These are phyloP conservation scores for Montipora foliosa DNA, from an alignment of 64 coral and sea anemone species.

Conservation along the genomic window DNA sequence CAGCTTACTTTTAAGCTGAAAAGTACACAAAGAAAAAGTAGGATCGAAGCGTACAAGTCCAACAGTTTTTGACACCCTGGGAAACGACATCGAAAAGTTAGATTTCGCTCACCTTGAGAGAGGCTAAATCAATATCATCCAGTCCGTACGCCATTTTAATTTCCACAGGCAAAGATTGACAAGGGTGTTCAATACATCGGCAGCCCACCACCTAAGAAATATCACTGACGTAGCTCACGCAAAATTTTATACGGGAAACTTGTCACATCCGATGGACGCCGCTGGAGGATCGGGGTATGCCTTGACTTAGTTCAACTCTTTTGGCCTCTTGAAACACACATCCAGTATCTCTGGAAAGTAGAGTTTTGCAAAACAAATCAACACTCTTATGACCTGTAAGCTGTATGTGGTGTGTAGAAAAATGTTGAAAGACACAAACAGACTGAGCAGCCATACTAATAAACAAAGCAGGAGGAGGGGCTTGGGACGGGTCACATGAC, in stretches of 20 bases:
- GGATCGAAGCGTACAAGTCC: neutral
- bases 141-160: conserved; percentile 94
- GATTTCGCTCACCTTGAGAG: conserved; percentile 81
- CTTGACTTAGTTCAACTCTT: neutral
- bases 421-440: neutral
- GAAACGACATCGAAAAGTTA: neutral
- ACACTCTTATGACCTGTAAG: neutral
- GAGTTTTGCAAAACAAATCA: conserved; percentile 31
- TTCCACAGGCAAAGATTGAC: neutral
- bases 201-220: neutral
- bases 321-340: neutral
- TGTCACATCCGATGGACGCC: conserved; percentile 9
- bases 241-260: neutral
- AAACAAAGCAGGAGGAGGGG: conserved; percentile 56
- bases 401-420: neutral
- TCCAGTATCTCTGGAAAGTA: no score
- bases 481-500: conserved; percentile 59
- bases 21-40: neutral
- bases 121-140: conserved; percentile 96
- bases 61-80: neutral
- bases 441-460: neutral
- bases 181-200: neutral
- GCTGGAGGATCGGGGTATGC: neutral
- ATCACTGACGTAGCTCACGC: neutral
- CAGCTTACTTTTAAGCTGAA: neutral